These are phyloP conservation scores for Lampris incognitus DNA, from an alignment of 2,113 vertebrate species.

Conservation along the genomic window DNA sequence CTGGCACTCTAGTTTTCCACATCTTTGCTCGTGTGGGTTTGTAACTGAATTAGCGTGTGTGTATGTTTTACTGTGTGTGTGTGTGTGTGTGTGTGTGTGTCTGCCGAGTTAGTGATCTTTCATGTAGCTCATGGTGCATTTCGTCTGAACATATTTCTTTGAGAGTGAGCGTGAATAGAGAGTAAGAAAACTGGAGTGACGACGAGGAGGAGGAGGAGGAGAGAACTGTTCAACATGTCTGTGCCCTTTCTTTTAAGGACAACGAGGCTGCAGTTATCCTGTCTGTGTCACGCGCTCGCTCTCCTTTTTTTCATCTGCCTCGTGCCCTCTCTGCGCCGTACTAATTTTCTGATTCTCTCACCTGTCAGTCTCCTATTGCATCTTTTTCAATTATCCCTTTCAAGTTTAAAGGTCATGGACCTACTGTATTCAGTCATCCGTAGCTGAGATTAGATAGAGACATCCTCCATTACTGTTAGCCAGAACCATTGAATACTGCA, in stretches of 20 bases:
- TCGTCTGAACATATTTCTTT: conserved; percentile 46
- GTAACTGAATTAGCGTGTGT: conserved; percentile 11
- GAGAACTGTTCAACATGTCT: conserved; percentile 30
- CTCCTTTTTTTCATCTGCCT: neutral
- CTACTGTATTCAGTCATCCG: neutral
- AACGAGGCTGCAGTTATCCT: conserved; percentile 12
- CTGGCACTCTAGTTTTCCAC: conserved; percentile 59
- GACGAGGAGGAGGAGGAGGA: conserved; percentile 13
- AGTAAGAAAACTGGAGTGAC: neutral
- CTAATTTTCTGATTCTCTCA: conserved; percentile 1
- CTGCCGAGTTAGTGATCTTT: conserved; percentile 49
- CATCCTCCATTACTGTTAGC: no score
- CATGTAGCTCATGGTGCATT: conserved; percentile 63
- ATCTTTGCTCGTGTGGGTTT: conserved; percentile 47
- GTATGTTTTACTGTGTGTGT: conserved; percentile 16
- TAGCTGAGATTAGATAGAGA: no score
- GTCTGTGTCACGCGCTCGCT: conserved; percentile 9
- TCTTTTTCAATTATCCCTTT: neutral
- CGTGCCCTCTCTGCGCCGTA: neutral
- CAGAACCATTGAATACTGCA: no score
- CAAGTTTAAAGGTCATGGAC: neutral
- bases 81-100: conserved; percentile 8
- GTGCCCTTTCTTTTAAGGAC: conserved; percentile 33
- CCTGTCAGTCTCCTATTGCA: neutral
- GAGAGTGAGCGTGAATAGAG: conserved; percentile 16